Base-by-base conservation (phyloP, 2,113 vertebrate genomes). In the Percopsis transmontana region DNA sequence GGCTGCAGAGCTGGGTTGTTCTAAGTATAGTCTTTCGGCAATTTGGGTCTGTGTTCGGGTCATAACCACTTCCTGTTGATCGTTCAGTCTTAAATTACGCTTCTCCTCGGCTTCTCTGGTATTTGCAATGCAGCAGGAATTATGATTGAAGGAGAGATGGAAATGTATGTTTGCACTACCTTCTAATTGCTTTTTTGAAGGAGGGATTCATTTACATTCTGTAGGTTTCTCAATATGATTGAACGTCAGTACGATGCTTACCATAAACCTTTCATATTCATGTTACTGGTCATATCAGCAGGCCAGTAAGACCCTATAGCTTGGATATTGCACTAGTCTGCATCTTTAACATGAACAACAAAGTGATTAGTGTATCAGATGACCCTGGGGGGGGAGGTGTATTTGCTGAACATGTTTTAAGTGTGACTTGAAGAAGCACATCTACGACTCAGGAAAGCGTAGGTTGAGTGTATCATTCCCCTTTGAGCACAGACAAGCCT, bases 11-110 rank as follows among this genome's bases (percentile, higher is more conserved):
- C 70, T 77, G 66, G 81, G 83, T 69, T 61, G 47, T 61, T 76
- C 81, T 85, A 89, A 85, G 77, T 88, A 83, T 86, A 88, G 78
- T 63, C 72, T 66, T 73, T 71, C 59, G 77, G 63, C 74, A 68
- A 45, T 27, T 20, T 54, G 5, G 62, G 71, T 68, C 7, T 69
- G 24, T 79, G 74, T 77, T 52, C 57, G 50, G 55, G 42, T 50
- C 74, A 68, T 71, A 82, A 69, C 38, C 38, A 54, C 57, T 82
- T 82, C 72, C 67, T 84, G 68, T 74, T 70, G 38, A 50, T 59
- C 41, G 61, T 55, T 14, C 23, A 15, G 39, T 50, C 68, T 51
- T 20, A 20, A 50, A 18, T n/a, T 5, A 50, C 19, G 16, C 10
- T 15, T 16, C 5, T 48, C 2, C 27, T 33, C 8, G 5, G 27